Conservation (phyloP, 2,113 vertebrate genomes). For the Rhinolophus ferrumequinum region DNA sequence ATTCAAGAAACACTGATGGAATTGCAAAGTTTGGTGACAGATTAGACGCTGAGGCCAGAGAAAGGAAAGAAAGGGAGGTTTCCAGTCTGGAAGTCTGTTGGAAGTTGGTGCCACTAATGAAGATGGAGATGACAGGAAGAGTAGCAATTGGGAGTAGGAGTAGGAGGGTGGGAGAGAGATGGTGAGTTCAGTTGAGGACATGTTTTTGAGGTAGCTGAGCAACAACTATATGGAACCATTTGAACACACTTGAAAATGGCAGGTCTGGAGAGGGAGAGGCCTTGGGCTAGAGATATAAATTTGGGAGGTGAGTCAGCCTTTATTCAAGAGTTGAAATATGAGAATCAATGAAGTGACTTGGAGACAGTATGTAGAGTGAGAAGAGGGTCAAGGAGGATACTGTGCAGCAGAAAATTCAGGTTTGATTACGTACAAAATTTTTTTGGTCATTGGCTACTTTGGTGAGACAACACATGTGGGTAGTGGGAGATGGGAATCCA, state of each 20-base stretch:
- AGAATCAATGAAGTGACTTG: background rate
- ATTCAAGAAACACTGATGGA: conserved; percentile 5
- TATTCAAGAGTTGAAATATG: background rate
- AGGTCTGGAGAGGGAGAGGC: background rate
- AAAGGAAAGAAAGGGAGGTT: background rate
- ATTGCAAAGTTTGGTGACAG: background rate
- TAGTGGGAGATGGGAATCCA: background rate
- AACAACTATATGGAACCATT: background rate
- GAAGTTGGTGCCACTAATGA: background rate
- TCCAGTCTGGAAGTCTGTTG: background rate
- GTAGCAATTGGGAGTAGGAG: accelerated
- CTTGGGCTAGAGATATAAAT: background rate
- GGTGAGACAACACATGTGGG: background rate
- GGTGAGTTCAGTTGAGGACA: background rate
- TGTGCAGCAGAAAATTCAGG: background rate
- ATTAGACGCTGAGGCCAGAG: background rate
- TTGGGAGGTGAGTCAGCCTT: background rate
- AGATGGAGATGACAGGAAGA: background rate
- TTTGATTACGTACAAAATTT: background rate
- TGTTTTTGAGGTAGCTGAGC: background rate
- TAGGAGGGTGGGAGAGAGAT: background rate
- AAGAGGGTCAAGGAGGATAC: background rate
- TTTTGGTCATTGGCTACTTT: background rate
- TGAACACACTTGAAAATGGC: background rate
- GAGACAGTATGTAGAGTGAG: background rate